Evolutionary conservation across 2,113 vertebrate genomes (phyloP).

Genomic region (Chlamydotis undulata): DNA sequence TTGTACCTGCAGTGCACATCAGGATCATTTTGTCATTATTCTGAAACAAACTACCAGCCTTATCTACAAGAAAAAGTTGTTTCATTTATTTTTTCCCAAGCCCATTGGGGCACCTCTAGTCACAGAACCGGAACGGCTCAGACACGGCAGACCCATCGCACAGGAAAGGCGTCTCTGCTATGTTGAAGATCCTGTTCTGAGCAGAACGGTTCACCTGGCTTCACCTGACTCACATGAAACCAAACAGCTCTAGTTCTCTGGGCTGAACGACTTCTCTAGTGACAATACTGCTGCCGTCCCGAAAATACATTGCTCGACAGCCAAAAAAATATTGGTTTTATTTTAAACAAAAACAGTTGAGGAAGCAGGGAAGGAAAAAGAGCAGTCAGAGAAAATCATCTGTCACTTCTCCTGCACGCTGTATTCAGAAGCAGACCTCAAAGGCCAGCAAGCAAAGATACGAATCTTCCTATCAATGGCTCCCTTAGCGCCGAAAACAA

Average conservation of each 20-base stretch:
- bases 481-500: constrained; percentile 21
- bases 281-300: not conserved
- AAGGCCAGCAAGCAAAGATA: not conserved
- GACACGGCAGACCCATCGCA: not conserved
- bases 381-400: not conserved
- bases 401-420: not conserved
- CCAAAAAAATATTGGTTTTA: not conserved
- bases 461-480: not conserved
- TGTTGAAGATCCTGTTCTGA: constrained; percentile 13
- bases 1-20: not conserved
- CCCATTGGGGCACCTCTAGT: not conserved
- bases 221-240: not conserved
- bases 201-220: not conserved
- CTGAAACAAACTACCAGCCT: not conserved
- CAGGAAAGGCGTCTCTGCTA: not conserved
- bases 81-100: not conserved
- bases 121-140: not conserved
- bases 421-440: not conserved
- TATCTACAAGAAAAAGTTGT: not conserved
- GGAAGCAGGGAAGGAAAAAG: not conserved
- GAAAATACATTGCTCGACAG: not conserved
- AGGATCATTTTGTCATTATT: not conserved
- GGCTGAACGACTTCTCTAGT: not conserved
- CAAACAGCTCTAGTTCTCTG: not conserved
- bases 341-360: not conserved